phyloP scores from a whole-genome alignment of 2,888 invertebrate genomes.

The Altica lythri region DNA sequence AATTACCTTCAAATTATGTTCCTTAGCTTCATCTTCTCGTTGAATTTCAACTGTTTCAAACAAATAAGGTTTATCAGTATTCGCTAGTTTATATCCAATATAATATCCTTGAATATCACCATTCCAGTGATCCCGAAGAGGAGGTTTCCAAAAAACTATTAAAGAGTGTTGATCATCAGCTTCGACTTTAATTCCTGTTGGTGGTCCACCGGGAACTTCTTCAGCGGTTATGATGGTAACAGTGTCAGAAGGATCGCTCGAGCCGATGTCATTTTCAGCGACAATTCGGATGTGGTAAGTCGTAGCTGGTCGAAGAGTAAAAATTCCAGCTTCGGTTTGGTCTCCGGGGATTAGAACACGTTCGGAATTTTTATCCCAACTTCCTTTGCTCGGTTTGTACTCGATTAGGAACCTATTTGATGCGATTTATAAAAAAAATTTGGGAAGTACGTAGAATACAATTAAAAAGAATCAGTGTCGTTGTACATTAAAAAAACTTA shows the following conservation, averaged over 20 bases:
- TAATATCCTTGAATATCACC: constrained; percentile 91
- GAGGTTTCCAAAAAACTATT: constrained; percentile 89
- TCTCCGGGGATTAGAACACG: constrained; percentile 88
- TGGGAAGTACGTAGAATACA: neutral
- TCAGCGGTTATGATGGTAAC: constrained; percentile 95
- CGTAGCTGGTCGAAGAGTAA: constrained; percentile 86
- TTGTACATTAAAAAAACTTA: too few species aligned
- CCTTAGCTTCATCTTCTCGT: constrained; percentile 89
- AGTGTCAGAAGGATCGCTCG: constrained; percentile 90
- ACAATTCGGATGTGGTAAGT: constrained; percentile 92
- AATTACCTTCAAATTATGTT: constrained; percentile 72
- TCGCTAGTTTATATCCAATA: constrained; percentile 85
- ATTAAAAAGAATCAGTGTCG: too few species aligned
- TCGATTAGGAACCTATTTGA: constrained; percentile 82
- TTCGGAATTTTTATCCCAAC: constrained; percentile 85
- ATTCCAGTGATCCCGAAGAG: constrained; percentile 87
- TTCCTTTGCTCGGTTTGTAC: constrained; percentile 83
- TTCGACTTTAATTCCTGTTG: constrained; percentile 82
- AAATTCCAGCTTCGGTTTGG: constrained; percentile 86
- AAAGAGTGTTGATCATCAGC: constrained; percentile 86
- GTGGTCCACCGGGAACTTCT: constrained; percentile 78
- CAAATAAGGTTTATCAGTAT: constrained; percentile 83
- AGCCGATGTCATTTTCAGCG: constrained; percentile 91
- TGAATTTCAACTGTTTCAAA: constrained; percentile 92
- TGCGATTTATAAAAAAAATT: too few species aligned